Evolutionary conservation across 2,888 invertebrate species (phyloP), one percentile per base, ranked within the genome.

Genomic region (Leucophenga maculata): DNA sequence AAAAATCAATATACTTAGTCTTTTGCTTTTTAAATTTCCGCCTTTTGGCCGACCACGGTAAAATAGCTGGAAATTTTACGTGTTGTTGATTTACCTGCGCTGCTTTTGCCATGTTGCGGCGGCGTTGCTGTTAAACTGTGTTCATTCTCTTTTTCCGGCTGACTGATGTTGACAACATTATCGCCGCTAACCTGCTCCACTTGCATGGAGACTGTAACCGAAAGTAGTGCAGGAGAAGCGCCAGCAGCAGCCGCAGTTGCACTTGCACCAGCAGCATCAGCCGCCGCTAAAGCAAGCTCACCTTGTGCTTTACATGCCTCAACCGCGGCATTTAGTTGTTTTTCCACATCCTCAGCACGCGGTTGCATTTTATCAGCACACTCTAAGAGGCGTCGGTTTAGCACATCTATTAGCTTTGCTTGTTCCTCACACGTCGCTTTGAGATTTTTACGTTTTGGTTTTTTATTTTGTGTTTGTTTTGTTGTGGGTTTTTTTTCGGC

Each of bases 41-140:
- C 78, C 74, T 86, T 81, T 67, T 86, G 86, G 3, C 86, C 86
- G 31, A 86, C 79, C 52, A 85, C 86, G n/a, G 86, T 84, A 62
- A 86, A 86, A 70, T 83, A 86, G 74, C 85, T 86, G 18, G 84
- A 78, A 14, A 86, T 84, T 74, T 86, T 86, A 67, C 86, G 80
- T 70, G 80, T 78, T 16, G 74, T 68, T 18, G 74, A 69, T 73
- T 81, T 81, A 66, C 14, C 11, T n/a, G n/a, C n/a, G 55, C 32
- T 26, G 16, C 68, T 39, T 48, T 57, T 67, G 18, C 59, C 54
- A 6, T 54, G 65, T n/a, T 64, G 52, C 50, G 66, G 9, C 1
- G 71, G 9, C 1, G 71, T 67, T 50, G 71, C 8, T 9, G 44
- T 20, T 20, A 60, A 13, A 16, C 74, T 74, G 68, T 74, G 65